These are phyloP conservation scores for Phortica variegata DNA, from an alignment of 1,140 invertebrate genomes.

Conservation along the genomic window DNA sequence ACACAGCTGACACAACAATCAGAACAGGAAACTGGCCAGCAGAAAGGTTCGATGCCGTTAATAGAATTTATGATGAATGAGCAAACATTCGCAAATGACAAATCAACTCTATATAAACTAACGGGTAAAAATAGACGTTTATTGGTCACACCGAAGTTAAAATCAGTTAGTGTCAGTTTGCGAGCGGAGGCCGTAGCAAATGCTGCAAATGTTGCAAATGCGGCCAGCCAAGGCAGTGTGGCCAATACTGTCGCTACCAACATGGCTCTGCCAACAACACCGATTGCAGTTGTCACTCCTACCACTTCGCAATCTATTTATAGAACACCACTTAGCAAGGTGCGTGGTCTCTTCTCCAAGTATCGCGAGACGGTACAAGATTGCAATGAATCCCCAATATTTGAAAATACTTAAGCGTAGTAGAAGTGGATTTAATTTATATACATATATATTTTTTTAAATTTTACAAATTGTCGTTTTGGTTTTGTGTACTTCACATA, in stretches of 20 bases:
- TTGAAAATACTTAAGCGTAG: no score
- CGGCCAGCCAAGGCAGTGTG: no score
- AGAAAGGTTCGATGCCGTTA: neutral
- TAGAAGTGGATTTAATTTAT: no score
- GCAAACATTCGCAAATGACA: neutral
- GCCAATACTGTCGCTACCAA: no score
- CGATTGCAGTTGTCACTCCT: neutral
- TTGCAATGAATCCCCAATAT: no score
- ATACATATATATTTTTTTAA: no score
- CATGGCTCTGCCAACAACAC: neutral
- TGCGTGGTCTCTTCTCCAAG: conserved; percentile 8
- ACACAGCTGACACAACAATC: no score
- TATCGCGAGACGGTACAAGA: conserved; percentile 6
- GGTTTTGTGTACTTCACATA: no score
- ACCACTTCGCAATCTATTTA: neutral
- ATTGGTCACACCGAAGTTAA: no score
- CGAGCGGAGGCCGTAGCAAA: neutral
- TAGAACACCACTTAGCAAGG: conserved; percentile 4
- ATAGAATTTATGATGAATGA: neutral
- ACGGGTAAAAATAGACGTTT: neutral
- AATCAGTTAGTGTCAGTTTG: conserved; percentile 4
- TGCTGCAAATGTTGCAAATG: neutral
- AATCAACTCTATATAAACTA: neutral
- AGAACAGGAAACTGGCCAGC: no score
- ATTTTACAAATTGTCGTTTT: no score